Base-by-base conservation (phyloP, 2,888 invertebrate genomes). In the Caenorhabditis uteleia region DNA sequence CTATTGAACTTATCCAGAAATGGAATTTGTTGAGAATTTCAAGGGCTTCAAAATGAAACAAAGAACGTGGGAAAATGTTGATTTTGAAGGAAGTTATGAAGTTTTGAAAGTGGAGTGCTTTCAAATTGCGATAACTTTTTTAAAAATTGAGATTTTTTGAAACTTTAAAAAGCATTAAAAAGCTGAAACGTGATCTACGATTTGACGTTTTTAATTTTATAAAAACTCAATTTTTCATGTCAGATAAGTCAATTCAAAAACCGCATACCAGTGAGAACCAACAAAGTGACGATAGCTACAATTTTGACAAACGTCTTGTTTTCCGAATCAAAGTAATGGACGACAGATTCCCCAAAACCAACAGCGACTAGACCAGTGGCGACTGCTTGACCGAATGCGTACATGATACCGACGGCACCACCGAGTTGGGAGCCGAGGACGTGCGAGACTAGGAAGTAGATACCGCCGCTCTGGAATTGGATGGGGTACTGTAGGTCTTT, bases 311-410 rank as follows among this genome's bases (percentile, higher is more conserved):
- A 90, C 91, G 91, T 91, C 3, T 83, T 77, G 73, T 85, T 89
- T 31, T 89, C 87, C 10, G 77, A 60, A 12, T 89, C 89, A 27
- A 94, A 88, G 45, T 95, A 86, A 58, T 90, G 90, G 7, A 93
- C 91, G 88, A 95, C 91, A 0, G 94, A 93, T 86, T 95, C 95
- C 38, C 95, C 95, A 86, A 97, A 95, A 82, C 95, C 93, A 85
- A 95, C 89, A 10, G 95, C 93, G 86, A 95, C 94, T 59, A 97
- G 87, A 23, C 95, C 93, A 87, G 94, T 94, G 59, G 94, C 93
- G 1, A 95, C 95, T 56, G 94, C 92, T 89, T 93, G 93, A 68
- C 95, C 95, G 86, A 97, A 94, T 84, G 93, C 93, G 85, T 95
- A 97, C 20, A 97, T 87, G 77, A 97, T 86, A 38, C 95, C 95